Evolutionary conservation across 2,888 invertebrate species (phyloP).

Genomic region (Coronaproctus castanopsis): DNA sequence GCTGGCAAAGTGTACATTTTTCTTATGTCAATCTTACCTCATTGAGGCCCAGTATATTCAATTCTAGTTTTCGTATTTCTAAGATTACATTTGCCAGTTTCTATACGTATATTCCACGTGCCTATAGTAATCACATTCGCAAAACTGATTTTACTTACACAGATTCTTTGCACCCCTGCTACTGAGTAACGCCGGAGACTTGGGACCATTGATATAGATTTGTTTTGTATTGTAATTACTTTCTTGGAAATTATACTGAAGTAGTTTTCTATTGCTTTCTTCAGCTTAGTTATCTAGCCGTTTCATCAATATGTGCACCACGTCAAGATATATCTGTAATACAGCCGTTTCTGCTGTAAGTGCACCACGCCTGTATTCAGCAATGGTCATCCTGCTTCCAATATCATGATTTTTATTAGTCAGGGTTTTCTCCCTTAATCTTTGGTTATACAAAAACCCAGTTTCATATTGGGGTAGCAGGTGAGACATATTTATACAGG

Average conservation of each 20-base stretch:
- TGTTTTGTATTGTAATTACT: not conserved
- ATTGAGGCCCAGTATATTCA: not conserved
- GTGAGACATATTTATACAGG: not conserved
- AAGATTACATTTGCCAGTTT: not conserved
- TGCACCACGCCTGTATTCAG: not conserved
- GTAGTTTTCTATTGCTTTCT: not conserved
- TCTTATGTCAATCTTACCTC: not conserved
- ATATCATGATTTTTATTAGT: not conserved
- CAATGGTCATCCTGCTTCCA: not conserved
- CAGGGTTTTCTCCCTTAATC: not conserved
- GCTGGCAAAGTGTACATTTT: not conserved
- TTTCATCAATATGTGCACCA: not conserved
- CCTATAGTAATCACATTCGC: not conserved
- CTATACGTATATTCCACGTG: not conserved
- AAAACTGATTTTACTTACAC: not conserved
- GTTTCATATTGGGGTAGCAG: too few species aligned
- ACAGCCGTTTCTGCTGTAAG: not conserved
- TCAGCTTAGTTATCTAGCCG: not conserved
- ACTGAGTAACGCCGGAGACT: not conserved
- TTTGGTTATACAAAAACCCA: not conserved
- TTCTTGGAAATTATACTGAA: not conserved
- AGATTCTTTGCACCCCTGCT: not conserved
- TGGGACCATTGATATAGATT: not conserved
- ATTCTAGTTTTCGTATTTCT: not conserved
- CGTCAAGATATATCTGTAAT: not conserved